Evolutionary conservation across 2,888 invertebrate genomes (phyloP).

Genomic region (Tiphia femorata): DNA sequence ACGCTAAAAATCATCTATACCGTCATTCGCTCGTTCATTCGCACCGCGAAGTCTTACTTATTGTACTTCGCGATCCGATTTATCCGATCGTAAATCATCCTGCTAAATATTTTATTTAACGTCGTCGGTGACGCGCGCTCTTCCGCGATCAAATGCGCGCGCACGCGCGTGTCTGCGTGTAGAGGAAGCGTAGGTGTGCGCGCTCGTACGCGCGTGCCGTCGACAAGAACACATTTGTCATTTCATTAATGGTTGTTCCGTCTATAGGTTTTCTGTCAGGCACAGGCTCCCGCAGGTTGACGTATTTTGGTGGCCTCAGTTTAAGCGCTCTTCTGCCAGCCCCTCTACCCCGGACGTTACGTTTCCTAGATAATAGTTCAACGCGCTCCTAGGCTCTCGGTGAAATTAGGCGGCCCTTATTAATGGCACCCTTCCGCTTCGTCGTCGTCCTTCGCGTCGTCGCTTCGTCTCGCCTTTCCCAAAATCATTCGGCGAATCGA

Average conservation of each 20-base stretch:
- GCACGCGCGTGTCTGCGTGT: not conserved
- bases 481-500: too few species aligned
- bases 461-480: too few species aligned
- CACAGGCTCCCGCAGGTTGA: slow-evolving; percentile 42
- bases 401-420: slow-evolving; percentile 46
- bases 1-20: too few species aligned
- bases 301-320: slow-evolving; percentile 45
- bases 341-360: slow-evolving; percentile 44
- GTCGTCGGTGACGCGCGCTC: not conserved
- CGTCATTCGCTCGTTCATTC: too few species aligned
- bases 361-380: slow-evolving; percentile 45
- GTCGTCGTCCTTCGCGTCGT: not conserved
- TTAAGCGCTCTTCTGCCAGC: slow-evolving; percentile 39
- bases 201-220: slow-evolving; percentile 11
- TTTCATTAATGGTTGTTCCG: slow-evolving; percentile 50
- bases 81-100: slow-evolving; percentile 8
- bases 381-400: slow-evolving; percentile 32
- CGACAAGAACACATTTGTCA: slow-evolving; percentile 51
- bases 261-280: slow-evolving; percentile 51
- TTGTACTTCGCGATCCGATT: not conserved
- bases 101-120: slow-evolving; percentile 37
- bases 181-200: too few species aligned
- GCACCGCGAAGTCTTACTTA: not conserved
- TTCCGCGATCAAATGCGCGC: too few species aligned
- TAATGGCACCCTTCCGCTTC: slow-evolving; percentile 27